Conservation (phyloP, 2,113 vertebrate species). For the Thamnophis sirtalis region DNA sequence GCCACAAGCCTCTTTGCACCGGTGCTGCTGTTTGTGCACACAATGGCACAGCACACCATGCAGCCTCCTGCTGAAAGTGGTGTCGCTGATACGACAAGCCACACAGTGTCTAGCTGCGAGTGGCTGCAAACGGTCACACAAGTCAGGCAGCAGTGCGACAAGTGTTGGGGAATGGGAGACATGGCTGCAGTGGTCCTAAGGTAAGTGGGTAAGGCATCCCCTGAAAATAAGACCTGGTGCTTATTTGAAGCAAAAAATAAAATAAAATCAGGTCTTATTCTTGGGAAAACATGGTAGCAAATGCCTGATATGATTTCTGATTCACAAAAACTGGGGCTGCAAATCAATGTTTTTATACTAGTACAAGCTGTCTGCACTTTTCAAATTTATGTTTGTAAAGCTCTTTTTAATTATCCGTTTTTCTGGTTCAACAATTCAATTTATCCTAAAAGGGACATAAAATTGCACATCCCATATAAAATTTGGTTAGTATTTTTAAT, state of each 20-base stretch:
- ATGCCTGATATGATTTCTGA: not conserved
- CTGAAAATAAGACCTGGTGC: too few relatives aligned
- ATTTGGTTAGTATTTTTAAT: not conserved
- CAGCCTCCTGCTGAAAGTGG: rapidly evolving
- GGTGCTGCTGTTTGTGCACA: too few relatives aligned
- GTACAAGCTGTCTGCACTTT: not conserved
- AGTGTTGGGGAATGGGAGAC: too few relatives aligned
- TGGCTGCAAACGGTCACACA: too few relatives aligned
- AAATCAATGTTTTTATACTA: not conserved
- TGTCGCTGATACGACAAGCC: rapidly evolving
- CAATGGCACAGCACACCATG: too few relatives aligned
- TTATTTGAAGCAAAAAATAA: too few relatives aligned
- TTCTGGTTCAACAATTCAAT: not conserved
- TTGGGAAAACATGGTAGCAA: not conserved
- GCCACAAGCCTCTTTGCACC: too few relatives aligned
- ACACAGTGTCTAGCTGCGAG: too few relatives aligned
- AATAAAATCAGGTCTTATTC: too few relatives aligned
- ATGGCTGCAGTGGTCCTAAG: too few relatives aligned
- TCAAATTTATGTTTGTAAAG: not conserved
- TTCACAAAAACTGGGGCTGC: not conserved
- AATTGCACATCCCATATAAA: not conserved
- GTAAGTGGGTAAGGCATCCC: too few relatives aligned
- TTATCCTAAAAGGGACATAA: not conserved
- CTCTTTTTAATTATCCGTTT: not conserved
- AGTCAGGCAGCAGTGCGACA: too few relatives aligned